Evolutionary conservation across 1,140 invertebrate genomes (phyloP), one percentile per base, ranked within the genome.

Genomic region (Dryas iulia): DNA sequence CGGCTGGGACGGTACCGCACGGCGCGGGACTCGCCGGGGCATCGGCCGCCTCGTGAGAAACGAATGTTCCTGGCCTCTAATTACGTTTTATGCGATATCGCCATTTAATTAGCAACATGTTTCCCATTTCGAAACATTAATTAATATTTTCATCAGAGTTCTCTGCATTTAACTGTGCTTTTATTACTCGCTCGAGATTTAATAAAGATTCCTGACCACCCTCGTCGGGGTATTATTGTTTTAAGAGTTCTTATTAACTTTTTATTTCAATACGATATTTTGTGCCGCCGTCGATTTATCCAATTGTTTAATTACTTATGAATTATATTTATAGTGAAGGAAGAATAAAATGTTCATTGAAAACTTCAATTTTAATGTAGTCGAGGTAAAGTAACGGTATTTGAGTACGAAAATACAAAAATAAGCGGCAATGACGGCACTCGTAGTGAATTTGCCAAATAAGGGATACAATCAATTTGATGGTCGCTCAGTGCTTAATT

Each of bases 61-160:
- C 84, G 79, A 84, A 89, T 86, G 85, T 82, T 83, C 82, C 86
- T 83, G 78, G 69, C 82, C 87, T 87, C 86, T 91, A 91, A 91
- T 91, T 91, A 89, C 82, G 86, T 84, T 86, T 89, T 89, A 90
- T 88, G 87, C 86, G 83, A 88, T 91, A 91, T 91, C 85, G 86
- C 84, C 87, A 87, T 91, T 89, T 91, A 89, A 91, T 91, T 91
- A 91, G 87, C 89, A 87, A 89, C 85, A 87, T 87, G 87, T 89
- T 91, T 87, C 81, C 82, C 86, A 89, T 91, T 91, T 82, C 84
- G 80, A 87, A 87, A 89, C 87, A 89, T 89, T 91, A 89, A 91
- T 91, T 91, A 91, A 91, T 89, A 91, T 89, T 91, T 91, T 87
- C 87, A 89, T 87, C 86, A 87, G 84, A 86, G 82, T 87, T 87